Evolutionary conservation across 2,888 invertebrate genomes (phyloP).

Genomic region (Xylota sylvarum): DNA sequence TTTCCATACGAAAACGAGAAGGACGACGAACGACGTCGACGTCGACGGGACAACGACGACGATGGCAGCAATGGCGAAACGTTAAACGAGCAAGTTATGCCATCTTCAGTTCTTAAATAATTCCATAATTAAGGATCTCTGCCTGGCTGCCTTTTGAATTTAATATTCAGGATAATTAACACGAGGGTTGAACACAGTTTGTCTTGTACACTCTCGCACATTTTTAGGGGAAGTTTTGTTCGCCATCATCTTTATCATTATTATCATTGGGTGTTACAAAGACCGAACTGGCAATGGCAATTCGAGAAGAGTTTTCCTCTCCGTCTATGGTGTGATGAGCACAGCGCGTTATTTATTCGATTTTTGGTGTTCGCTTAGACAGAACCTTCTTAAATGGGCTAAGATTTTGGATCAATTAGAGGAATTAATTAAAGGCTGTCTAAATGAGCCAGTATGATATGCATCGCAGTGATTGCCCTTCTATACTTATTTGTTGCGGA

Average conservation of each 20-base stretch:
- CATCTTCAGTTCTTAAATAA: constrained; percentile 77
- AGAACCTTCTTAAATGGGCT: background rate
- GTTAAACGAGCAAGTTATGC: constrained; percentile 71
- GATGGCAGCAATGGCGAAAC: constrained; percentile 39
- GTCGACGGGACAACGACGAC: constrained; percentile 15
- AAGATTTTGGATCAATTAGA: background rate
- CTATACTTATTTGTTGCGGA: background rate
- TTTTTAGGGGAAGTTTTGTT: constrained; percentile 38
- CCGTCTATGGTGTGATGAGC: constrained; percentile 11
- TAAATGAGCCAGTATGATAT: background rate
- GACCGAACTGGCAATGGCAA: constrained; percentile 24
- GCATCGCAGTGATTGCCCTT: background rate
- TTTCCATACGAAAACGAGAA: constrained; percentile 46
- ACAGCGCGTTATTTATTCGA: background rate
- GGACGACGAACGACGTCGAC: constrained; percentile 40
- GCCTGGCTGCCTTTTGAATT: constrained; percentile 74
- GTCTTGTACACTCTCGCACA: constrained; percentile 44
- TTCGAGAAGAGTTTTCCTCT: constrained; percentile 24
- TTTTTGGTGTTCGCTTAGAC: background rate
- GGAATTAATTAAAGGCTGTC: background rate
- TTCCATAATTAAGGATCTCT: constrained; percentile 75
- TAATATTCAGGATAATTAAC: constrained; percentile 77
- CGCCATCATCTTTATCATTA: constrained; percentile 56
- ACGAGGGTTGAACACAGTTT: constrained; percentile 71
- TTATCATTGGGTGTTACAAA: constrained; percentile 55